phyloP scores from a whole-genome alignment of 2,888 invertebrate species.

The Chrysomela aeneicollis region DNA sequence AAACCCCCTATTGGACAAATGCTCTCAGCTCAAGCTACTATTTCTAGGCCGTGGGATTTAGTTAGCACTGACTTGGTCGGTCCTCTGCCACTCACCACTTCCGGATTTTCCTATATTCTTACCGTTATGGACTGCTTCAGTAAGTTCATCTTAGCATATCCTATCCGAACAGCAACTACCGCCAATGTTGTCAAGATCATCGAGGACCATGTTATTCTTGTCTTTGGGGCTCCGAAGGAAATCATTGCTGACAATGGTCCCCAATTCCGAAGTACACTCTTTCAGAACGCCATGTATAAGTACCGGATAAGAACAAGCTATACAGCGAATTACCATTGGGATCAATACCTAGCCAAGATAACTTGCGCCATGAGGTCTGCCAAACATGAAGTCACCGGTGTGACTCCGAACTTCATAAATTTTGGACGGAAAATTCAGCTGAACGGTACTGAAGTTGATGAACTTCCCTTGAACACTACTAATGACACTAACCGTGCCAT shows the following conservation, averaged over 20 bases:
- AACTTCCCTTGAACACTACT: no score
- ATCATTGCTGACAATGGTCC: constrained; percentile 32
- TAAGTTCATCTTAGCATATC: constrained; percentile 30
- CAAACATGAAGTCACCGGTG: constrained; percentile 20
- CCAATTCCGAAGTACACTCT: constrained; percentile 17
- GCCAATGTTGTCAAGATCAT: constrained; percentile 9
- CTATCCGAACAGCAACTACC: constrained; percentile 26
- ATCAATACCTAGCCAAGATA: constrained; percentile 18
- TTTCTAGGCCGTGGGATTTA: constrained; percentile 29
- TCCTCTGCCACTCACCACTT: constrained; percentile 31
- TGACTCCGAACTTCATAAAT: constrained; percentile 23
- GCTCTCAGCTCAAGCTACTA: constrained; percentile 4
- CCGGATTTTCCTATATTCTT: constrained; percentile 26
- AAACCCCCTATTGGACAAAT: constrained; percentile 38
- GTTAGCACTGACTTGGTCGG: constrained; percentile 37
- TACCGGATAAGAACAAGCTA: not conserved
- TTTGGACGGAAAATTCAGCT: constrained; percentile 24
- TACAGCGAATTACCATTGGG: constrained; percentile 31
- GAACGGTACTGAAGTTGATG: not conserved
- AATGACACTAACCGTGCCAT: not conserved
- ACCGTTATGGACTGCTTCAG: constrained; percentile 25
- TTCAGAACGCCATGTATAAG: not conserved
- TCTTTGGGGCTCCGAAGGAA: constrained; percentile 26
- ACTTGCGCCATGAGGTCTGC: constrained; percentile 25
- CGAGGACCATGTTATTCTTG: constrained; percentile 31